These are phyloP conservation scores for Anastrepha obliqua DNA, from an alignment of 1,140 invertebrate genomes.

Conservation along the genomic window DNA sequence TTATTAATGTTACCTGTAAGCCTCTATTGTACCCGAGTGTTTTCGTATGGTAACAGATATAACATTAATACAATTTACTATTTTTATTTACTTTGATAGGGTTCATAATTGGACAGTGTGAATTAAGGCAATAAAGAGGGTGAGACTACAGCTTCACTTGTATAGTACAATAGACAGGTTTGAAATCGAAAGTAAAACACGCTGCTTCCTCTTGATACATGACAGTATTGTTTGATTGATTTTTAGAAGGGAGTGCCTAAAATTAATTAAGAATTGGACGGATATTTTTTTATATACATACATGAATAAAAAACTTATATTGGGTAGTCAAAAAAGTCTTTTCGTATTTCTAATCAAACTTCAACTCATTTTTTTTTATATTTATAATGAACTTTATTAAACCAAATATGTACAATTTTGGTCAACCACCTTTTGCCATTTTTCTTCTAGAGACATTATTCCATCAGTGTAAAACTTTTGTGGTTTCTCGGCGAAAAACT, in stretches of 20 bases:
- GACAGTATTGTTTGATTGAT: neutral
- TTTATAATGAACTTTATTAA: too few relatives aligned
- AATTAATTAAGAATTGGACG: constrained; percentile 18
- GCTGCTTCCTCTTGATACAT: neutral
- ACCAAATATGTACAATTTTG: too few relatives aligned
- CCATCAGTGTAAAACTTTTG: too few relatives aligned
- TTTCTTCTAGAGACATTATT: too few relatives aligned
- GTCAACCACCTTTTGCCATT: too few relatives aligned
- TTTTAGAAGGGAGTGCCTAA: neutral
- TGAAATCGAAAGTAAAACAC: neutral
- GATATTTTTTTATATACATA: too few relatives aligned
- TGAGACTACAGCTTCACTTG: neutral
- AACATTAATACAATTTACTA: neutral
- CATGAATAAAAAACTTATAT: too few relatives aligned
- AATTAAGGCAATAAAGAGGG: neutral
- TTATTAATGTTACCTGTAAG: neutral
- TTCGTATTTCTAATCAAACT: too few relatives aligned
- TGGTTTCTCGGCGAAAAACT: too few relatives aligned
- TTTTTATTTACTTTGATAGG: constrained; percentile 9
- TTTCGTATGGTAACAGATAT: neutral
- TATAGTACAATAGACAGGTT: neutral
- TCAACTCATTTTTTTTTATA: too few relatives aligned
- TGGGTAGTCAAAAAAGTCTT: too few relatives aligned
- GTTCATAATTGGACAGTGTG: neutral
- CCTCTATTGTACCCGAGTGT: too few relatives aligned